Conservation (phyloP, 1,140 invertebrate genomes). For the Aricia agestis region DNA sequence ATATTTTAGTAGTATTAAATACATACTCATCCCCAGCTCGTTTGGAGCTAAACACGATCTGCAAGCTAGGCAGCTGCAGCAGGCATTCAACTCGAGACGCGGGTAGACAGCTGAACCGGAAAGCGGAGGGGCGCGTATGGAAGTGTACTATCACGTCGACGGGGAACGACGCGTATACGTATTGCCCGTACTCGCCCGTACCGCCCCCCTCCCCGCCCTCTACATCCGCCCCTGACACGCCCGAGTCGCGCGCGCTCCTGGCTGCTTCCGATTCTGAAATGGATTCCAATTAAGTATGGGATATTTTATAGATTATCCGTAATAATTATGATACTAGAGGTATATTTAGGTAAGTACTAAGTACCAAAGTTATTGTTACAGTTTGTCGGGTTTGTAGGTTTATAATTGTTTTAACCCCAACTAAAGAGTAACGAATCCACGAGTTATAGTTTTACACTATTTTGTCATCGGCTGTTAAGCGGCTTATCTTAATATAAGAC, state of each 20-base stretch:
- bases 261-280: conserved; percentile 14
- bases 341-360: too few species aligned
- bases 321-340: too few species aligned
- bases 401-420: too few species aligned
- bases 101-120: conserved; percentile 96
- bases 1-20: neutral
- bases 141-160: conserved; percentile 99
- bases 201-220: conserved; percentile 20
- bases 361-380: too few species aligned
- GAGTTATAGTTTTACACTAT: too few species aligned
- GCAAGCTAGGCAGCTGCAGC: conserved; percentile 95
- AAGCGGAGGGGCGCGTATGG: conserved; percentile 97
- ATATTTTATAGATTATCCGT: too few species aligned
- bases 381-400: too few species aligned
- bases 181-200: conserved; percentile 82
- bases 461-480: too few species aligned
- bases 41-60: conserved; percentile 95
- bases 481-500: too few species aligned
- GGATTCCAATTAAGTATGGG: too few species aligned
- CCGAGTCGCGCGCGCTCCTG: conserved; percentile 8
- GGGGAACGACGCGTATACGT: conserved; percentile 95
- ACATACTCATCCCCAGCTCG: conserved; percentile 84
- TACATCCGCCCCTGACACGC: conserved; percentile 32
- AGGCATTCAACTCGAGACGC: conserved; percentile 97
- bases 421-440: too few species aligned